Evolutionary conservation across 2,888 invertebrate species (phyloP), one percentile per base, ranked within the genome.

Genomic region (Melitaea athalia): DNA sequence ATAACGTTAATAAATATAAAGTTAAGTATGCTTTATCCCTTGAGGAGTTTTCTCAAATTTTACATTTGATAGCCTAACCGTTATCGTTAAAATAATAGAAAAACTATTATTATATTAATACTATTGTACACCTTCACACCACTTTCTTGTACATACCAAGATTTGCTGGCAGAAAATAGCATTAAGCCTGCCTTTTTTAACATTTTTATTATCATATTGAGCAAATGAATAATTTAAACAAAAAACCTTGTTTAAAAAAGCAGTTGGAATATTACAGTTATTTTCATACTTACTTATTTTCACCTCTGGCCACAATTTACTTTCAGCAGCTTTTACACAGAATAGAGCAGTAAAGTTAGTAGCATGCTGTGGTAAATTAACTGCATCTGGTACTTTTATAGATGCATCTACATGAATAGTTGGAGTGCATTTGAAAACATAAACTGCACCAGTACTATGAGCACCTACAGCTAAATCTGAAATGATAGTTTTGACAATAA

Each of bases 401-500:
- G 72, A 79, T 0, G 87, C 76, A 7, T 77, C 75, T 0, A 92
- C 84, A 11, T 79, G 75, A 6, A 93, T 79, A 0, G 91, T 88
- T 14, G 90, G 92, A 50, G 90, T 76, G 68, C 93, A 89, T 1
- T 89, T 80, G 67, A 95, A 89, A 5, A 95, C 64, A 3, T 94
- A 94, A 0, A 88, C 94, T 67, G 93, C 91, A 15, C 88, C 90
- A 3, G 94, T 94, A n/a, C 85, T 80, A 68, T 93, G 91, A 0
- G 95, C 93, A 3, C 95, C 95, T 12, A 95, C 84, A 0, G 93
- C 94, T 65, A 95, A 69, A 85, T 95, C 95, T 95, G 80, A 72
- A 93, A 90, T 1, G 0, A 24, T 24, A 3, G 31, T 24, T 11
- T 11, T 8, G 6, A 31, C 24, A 31, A 2, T n/a, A 31, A 8